Conservation (phyloP, 2,113 vertebrate species). For the Petaurus breviceps region DNA sequence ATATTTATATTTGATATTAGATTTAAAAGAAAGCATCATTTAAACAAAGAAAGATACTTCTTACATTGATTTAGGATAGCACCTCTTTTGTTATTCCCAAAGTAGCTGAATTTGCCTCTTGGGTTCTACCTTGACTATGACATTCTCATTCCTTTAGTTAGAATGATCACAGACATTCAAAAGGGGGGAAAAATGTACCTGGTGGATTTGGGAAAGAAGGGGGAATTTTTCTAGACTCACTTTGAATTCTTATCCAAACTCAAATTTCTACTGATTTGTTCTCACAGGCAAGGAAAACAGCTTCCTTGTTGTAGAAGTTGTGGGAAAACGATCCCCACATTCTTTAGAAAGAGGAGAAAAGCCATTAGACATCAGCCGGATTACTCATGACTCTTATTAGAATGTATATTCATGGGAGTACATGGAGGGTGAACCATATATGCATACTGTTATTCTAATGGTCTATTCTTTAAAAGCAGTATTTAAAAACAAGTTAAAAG, state of each 20-base stretch:
- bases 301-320: background rate
- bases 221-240: background rate
- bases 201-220: background rate
- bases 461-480: background rate
- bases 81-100: background rate
- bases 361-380: background rate
- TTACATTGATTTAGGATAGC: background rate
- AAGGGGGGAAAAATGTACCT: background rate
- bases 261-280: background rate
- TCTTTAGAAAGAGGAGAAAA: background rate
- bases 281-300: background rate
- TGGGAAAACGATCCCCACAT: background rate
- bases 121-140: background rate
- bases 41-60: background rate
- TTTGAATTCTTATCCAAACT: background rate
- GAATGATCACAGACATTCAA: background rate
- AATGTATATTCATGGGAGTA: background rate
- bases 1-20: background rate
- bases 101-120: background rate
- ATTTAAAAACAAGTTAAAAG: background rate
- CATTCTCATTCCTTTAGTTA: background rate
- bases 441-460: background rate
- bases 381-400: background rate
- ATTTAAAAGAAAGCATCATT: background rate
- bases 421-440: background rate